Base-by-base conservation (phyloP, 2,797 vertebrate species). In the Coendou prehensilis region DNA sequence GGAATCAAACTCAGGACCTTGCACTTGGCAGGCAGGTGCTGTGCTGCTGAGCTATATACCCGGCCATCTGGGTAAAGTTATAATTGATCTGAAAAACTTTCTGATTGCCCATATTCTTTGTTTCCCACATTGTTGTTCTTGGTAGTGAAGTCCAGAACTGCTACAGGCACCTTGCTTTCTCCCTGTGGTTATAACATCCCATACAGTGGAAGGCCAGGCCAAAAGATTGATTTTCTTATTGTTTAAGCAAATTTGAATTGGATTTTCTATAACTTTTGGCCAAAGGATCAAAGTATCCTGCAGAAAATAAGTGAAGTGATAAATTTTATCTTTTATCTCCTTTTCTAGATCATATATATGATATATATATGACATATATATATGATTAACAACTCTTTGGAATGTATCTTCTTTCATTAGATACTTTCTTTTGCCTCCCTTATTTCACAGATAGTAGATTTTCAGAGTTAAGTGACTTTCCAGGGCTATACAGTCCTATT, bases 231-330 rank as follows among this genome's bases (percentile, higher is more conserved):
- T 73, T 2, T 84, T 78, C 41, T 78, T 89, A 85, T 10, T 54
- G 6, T 59, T 71, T 61, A 96, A 94, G 20, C 26, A 84, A n/a
- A 3, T 57, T 89, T 50, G 8, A 84, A 9, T 61, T 89, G 41
- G 4, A 0, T 84, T 93, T 93, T 89, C 64, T 92, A 0, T 93
- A 87, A 85, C 71, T 87, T 76, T 2, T 3, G 52, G 11, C 9
- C 8, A 17, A 95, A 92, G 33, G 37, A 61, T 67, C 59, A 87
- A 96, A 73, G 41, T 93, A 54, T 26, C 50, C 33, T 93, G 14
- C 5, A 88, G 50, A 85, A 41, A 37, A 95, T 47, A 26, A 88
- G 52, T 82, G 76, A 78, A 78, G 22, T 93, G 41, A 54, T n/a
- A 95, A 45, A 47, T 69, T 86, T 79, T 89, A 69, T 69, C 67